Evolutionary conservation across 1,140 invertebrate genomes (phyloP).

Genomic region (Teleogryllus occipitalis): DNA sequence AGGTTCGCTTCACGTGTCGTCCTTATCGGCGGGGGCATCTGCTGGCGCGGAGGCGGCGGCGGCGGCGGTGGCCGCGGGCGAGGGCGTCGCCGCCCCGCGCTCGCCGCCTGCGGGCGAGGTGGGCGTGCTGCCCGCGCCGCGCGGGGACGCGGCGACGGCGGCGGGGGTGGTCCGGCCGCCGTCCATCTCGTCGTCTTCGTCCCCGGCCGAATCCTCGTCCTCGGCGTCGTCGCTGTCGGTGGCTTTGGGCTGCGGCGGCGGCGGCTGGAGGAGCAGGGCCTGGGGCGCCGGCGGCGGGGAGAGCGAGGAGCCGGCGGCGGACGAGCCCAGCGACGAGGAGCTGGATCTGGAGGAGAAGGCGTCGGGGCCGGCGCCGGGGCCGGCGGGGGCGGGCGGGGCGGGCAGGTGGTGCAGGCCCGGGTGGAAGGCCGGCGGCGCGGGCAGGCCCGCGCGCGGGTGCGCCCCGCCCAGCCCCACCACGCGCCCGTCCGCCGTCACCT

Average conservation of each 20-base stretch:
- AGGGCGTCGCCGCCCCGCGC: background rate
- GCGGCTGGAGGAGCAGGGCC: background rate
- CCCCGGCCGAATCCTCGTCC: background rate
- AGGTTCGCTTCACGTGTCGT: no score
- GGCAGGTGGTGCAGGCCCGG: conserved; percentile 6
- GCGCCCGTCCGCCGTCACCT: conserved; percentile 55
- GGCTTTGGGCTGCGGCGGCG: conserved; percentile 7
- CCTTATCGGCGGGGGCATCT: background rate
- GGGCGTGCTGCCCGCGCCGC: conserved; percentile 8
- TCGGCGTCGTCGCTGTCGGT: conserved; percentile 12
- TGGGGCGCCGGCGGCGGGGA: conserved; percentile 6
- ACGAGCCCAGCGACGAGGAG: conserved; percentile 26
- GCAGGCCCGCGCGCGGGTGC: background rate
- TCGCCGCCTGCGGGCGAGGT: background rate
- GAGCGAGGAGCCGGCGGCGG: conserved; percentile 16
- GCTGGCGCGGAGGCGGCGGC: background rate
- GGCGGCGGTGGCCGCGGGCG: background rate
- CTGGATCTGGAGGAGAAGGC: conserved; percentile 27
- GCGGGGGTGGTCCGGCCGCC: conserved; percentile 25
- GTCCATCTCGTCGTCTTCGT: conserved; percentile 23
- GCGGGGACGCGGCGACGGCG: conserved; percentile 12
- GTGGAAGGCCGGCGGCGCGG: conserved; percentile 6
- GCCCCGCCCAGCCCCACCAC: conserved; percentile 29
- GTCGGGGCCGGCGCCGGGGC: conserved; percentile 10
- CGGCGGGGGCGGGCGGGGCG: no score